phyloP scores from a whole-genome alignment of 2,113 vertebrate genomes.

The Xiphophorus couchianus region DNA sequence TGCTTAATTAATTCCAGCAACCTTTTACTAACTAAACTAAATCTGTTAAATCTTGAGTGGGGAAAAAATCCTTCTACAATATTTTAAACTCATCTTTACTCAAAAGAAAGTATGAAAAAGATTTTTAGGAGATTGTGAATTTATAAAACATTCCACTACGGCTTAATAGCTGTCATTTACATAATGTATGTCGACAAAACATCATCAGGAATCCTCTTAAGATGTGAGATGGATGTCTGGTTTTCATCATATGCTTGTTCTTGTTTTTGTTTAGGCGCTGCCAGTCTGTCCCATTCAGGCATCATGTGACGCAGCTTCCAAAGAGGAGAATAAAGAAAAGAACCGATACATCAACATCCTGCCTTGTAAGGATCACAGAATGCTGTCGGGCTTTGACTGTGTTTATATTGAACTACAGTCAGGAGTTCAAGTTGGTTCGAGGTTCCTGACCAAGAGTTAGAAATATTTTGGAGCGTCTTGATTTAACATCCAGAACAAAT shows the following conservation, averaged over 20 bases:
- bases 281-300: conserved; percentile 97
- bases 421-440: background rate
- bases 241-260: background rate
- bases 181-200: background rate
- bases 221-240: background rate
- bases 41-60: background rate
- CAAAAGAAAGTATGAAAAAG: background rate
- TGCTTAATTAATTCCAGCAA: no score
- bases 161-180: background rate
- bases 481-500: background rate
- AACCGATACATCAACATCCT: conserved; percentile 99
- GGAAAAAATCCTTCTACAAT: no score
- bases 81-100: no score
- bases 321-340: conserved; percentile 99
- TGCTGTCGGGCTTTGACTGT: background rate
- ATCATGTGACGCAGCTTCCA: conserved; percentile 95
- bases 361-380: conserved; percentile 85
- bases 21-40: no score
- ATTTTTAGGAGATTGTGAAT: background rate
- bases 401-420: background rate
- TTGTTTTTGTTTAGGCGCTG: conserved; percentile 82
- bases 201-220: background rate
- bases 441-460: background rate
- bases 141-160: background rate
- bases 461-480: no score